Conservation (phyloP, 2,113 vertebrate genomes). For the Syngnathus typhle region DNA sequence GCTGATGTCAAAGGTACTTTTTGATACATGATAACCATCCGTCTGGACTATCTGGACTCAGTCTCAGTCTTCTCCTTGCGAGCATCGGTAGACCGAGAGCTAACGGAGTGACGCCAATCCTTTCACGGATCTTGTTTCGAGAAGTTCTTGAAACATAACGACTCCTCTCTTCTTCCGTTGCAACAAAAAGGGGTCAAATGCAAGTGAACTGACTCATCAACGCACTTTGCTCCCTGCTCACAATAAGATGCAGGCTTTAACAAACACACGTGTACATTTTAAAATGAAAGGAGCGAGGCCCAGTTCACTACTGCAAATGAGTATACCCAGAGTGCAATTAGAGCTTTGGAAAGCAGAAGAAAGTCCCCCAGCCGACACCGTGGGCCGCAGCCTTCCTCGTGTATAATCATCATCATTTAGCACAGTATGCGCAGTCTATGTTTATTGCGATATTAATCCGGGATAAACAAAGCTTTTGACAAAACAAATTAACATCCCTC, state of each 20-base stretch:
- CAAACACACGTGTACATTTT: background rate
- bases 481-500: constrained; percentile 69
- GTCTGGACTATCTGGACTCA: too few relatives aligned
- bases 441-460: constrained; percentile 73
- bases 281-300: constrained; percentile 15
- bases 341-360: constrained; percentile 57
- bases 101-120: background rate
- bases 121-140: background rate
- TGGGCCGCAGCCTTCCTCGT: constrained; percentile 49
- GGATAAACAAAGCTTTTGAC: constrained; percentile 74
- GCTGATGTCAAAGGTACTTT: too few relatives aligned
- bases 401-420: constrained; percentile 75
- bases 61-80: too few relatives aligned
- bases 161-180: background rate
- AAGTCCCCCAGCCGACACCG: constrained; percentile 52
- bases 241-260: constrained; percentile 35
- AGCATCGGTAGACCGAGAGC: too few relatives aligned
- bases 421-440: constrained; percentile 53
- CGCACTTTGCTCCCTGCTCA: constrained; percentile 25
- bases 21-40: too few relatives aligned
- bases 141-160: background rate
- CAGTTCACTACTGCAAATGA: constrained; percentile 58
- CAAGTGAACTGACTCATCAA: constrained; percentile 32
- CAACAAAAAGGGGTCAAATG: constrained; percentile 37
- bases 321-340: constrained; percentile 66